A percentile compares a stretch with the other conserved stretches of the same genome.
phyloP scores from a whole-genome alignment of 2,113 vertebrate genomes.

The Petaurus breviceps region DNA sequence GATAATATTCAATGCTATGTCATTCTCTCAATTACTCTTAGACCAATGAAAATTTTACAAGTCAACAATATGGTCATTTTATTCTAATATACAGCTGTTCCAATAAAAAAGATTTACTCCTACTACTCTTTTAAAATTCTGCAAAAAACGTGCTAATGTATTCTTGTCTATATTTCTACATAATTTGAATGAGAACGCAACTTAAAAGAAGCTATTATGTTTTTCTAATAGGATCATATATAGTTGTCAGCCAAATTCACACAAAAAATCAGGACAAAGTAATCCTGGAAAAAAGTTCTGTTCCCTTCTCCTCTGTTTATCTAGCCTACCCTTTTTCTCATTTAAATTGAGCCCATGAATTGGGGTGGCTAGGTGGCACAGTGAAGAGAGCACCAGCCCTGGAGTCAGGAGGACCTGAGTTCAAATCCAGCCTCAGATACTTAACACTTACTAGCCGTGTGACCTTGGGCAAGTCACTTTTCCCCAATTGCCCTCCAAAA shows the following conservation, averaged over 20 bases:
- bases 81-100: conserved; percentile 41
- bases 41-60: background rate
- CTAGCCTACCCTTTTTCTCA: background rate
- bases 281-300: background rate
- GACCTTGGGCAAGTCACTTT: too few relatives aligned
- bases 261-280: background rate
- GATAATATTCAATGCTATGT: background rate
- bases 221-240: conserved; percentile 25
- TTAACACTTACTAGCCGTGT: too few relatives aligned
- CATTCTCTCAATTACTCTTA: background rate
- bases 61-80: conserved; percentile 14
- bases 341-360: conserved; percentile 14
- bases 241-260: background rate
- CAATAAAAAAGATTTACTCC: conserved; percentile 37
- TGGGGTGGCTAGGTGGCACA: too few relatives aligned
- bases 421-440: too few relatives aligned
- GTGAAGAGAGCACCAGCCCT: too few relatives aligned
- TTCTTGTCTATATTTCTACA: conserved; percentile 51
- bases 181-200: conserved; percentile 37
- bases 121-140: conserved; percentile 34
- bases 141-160: conserved; percentile 1
- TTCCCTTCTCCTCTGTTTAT: background rate
- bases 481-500: too few relatives aligned
- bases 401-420: too few relatives aligned
- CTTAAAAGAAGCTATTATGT: conserved; percentile 52